phyloP scores from a whole-genome alignment of 2,888 invertebrate genomes.

The Cenopis cana region DNA sequence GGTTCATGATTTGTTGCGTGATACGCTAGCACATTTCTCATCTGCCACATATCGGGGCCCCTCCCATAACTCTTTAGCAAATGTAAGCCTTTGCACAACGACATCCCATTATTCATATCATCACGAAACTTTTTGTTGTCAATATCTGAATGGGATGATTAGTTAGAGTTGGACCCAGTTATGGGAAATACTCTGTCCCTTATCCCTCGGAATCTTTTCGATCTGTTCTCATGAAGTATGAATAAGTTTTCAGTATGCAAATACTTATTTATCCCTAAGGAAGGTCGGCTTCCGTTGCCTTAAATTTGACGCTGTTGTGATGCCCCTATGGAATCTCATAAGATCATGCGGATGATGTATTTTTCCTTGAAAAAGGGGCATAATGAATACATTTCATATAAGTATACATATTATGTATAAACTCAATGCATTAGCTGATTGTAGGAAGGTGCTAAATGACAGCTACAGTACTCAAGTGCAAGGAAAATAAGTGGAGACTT shows the following conservation, averaged over 20 bases:
- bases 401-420: too few species aligned
- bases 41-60: conserved; percentile 42
- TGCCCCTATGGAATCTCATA: conserved; percentile 16
- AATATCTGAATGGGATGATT: conserved; percentile 43
- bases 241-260: conserved; percentile 30
- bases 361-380: conserved; percentile 3
- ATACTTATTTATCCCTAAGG: conserved; percentile 23
- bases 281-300: conserved; percentile 22
- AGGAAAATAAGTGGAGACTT: too few species aligned
- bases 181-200: conserved; percentile 34
- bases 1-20: conserved; percentile 38
- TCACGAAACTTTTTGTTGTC: conserved; percentile 41
- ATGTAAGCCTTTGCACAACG: conserved; percentile 34
- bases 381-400: neutral
- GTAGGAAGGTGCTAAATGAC: too few species aligned
- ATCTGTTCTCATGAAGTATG: conserved; percentile 29
- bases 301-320: conserved; percentile 6
- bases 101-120: conserved; percentile 41
- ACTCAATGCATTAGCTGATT: too few species aligned
- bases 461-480: too few species aligned
- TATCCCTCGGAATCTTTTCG: conserved; percentile 33
- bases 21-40: conserved; percentile 40
- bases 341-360: conserved; percentile 13
- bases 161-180: conserved; percentile 40
- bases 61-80: conserved; percentile 44